phyloP scores from a whole-genome alignment of 2,888 invertebrate genomes.

The Griposia aprilina region DNA sequence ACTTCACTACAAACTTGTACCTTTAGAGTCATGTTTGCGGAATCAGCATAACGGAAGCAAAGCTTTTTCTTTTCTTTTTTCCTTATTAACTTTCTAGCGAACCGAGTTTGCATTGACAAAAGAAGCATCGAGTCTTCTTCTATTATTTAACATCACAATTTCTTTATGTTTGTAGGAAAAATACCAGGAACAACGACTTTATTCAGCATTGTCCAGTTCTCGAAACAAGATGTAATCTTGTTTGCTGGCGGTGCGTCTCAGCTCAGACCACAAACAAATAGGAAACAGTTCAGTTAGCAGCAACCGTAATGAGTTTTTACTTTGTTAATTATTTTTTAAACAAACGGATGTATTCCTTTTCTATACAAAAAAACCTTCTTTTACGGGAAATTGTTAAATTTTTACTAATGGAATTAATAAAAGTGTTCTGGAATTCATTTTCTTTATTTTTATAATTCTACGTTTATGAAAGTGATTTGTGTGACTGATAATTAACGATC shows the following conservation, averaged over 20 bases:
- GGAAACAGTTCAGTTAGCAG: not conserved
- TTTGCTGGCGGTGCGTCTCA: not conserved
- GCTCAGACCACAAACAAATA: constrained; percentile 6
- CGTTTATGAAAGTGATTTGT: not conserved
- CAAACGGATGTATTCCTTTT: not conserved
- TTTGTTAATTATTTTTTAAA: constrained; percentile 9
- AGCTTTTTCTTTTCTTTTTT: not conserved
- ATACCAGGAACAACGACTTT: not conserved
- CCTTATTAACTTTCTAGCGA: not conserved
- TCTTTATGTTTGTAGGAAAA: not conserved
- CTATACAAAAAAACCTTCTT: not conserved
- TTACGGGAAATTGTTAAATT: not conserved
- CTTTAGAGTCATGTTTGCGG: constrained; percentile 1
- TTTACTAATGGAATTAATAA: constrained; percentile 4
- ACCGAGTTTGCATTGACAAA: not conserved
- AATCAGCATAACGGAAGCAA: not conserved
- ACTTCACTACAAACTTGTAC: too few relatives aligned
- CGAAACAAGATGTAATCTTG: not conserved
- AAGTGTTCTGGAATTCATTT: not conserved
- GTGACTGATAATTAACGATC: too few relatives aligned
- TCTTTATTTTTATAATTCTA: not conserved
- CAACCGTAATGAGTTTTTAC: constrained; percentile 1
- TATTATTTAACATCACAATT: not conserved
- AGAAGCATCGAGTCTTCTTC: not conserved
- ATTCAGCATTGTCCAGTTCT: constrained; percentile 3